Evolutionary conservation across 2,888 invertebrate species (phyloP), one percentile per base, ranked within the genome.

Genomic region (Arrhopalites spinosus): DNA sequence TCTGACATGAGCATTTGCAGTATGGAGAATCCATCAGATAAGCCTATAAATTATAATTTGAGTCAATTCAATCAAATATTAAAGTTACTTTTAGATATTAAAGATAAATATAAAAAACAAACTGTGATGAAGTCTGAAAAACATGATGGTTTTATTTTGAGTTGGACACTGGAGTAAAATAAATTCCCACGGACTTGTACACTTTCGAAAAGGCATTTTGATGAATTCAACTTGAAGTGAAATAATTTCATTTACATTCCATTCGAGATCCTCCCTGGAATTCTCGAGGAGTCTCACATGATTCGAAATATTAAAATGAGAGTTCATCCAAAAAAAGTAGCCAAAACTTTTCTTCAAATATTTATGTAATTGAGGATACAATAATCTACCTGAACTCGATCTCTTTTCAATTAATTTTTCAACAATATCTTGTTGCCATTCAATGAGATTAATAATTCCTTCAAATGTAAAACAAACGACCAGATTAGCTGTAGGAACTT

Each of bases 21-120:
- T 3, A 73, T 64, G 30, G 73, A 13, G 43, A 73, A 64, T n/a
- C 73, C 73, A 23, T 73, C 73, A n/a, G 25, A 43, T 3, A 73
- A 11, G 36, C 36, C n/a, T n/a, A n/a, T 36, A 36, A 7, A 11
- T 7, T 36, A 11, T 36, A 36, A 11, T 36, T 11, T 36, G 36
- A 36, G n/a, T n/a, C n/a, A n/a, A n/a, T n/a, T n/a, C n/a, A n/a
- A n/a, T n/a, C n/a, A n/a, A n/a, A n/a, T n/a, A n/a, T n/a, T n/a
- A n/a, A n/a, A n/a, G n/a, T n/a, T n/a, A n/a, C n/a, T n/a, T n/a
- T n/a, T n/a, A n/a, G n/a, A n/a, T n/a, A n/a, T n/a, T n/a, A n/a
- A n/a, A n/a, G n/a, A n/a, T n/a, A n/a, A n/a, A n/a, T n/a, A n/a
- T n/a, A n/a, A n/a, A n/a, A n/a, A n/a, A n/a, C n/a, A n/a, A 15